phyloP scores from a whole-genome alignment of 2,113 vertebrate genomes.

The Speoplatyrhinus poulsoni region DNA sequence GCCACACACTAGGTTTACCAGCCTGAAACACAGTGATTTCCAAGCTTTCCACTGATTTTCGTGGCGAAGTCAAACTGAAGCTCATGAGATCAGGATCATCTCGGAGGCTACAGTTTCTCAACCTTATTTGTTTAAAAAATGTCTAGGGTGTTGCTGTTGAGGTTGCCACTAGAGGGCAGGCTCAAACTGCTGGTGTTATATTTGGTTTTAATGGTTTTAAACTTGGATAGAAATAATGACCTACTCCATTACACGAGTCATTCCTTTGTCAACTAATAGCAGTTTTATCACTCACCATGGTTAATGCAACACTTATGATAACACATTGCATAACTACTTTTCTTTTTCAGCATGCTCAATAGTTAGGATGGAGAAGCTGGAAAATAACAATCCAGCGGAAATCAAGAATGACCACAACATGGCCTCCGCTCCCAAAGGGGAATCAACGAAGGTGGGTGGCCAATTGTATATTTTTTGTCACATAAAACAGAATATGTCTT shows the following conservation, averaged over 20 bases:
- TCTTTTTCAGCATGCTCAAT: conserved; percentile 34
- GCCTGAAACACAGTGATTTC: no score
- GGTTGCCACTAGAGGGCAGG: conserved; percentile 49
- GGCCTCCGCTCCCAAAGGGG: neutral
- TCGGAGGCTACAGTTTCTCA: neutral
- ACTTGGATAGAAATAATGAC: neutral
- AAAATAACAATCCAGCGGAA: neutral
- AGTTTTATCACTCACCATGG: conserved; percentile 5
- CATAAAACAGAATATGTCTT: no score
- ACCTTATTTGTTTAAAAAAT: neutral
- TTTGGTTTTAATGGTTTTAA: neutral
- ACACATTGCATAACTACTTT: conserved; percentile 5
- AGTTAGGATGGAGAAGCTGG: conserved; percentile 24
- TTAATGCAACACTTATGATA: neutral
- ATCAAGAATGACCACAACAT: conserved; percentile 8
- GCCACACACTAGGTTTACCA: no score
- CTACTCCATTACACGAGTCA: neutral
- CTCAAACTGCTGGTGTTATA: conserved; percentile 14
- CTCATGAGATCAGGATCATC: no score
- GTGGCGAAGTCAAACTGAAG: no score
- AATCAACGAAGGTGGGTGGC: conserved; percentile 51
- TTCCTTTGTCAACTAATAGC: neutral
- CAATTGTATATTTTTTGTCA: neutral
- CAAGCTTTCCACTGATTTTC: no score
- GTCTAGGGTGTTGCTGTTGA: neutral